phyloP scores from a whole-genome alignment of 1,140 invertebrate genomes.

The Arion vulgaris region DNA sequence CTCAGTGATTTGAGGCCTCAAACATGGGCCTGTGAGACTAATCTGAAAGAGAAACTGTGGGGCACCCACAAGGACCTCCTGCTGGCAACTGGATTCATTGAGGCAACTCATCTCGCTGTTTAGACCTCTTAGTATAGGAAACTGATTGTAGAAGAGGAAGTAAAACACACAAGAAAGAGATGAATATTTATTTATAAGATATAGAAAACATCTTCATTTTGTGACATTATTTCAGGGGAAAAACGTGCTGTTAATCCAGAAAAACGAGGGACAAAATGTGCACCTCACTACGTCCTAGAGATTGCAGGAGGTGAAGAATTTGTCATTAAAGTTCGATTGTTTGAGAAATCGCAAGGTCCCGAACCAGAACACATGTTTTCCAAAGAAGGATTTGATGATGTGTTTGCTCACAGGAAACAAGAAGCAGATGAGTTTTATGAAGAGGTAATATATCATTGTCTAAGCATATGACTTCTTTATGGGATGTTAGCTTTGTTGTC shows the following conservation, averaged over 20 bases:
- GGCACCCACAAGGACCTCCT: too few relatives aligned
- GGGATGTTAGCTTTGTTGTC: background rate
- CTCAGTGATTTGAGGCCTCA: too few relatives aligned
- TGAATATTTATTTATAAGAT: too few relatives aligned
- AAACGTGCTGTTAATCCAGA: conserved; percentile 65
- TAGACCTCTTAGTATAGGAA: too few relatives aligned
- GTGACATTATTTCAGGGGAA: conserved; percentile 50
- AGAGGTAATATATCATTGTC: conserved; percentile 47
- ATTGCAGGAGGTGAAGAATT: conserved; percentile 60
- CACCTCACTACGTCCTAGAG: conserved; percentile 65
- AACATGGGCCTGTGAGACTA: too few relatives aligned
- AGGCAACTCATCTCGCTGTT: too few relatives aligned
- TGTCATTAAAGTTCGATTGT: conserved; percentile 60
- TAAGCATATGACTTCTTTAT: background rate
- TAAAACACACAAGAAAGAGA: too few relatives aligned
- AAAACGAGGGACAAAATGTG: conserved; percentile 71
- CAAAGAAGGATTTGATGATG: conserved; percentile 56
- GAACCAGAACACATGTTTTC: conserved; percentile 44
- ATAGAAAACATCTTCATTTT: too few relatives aligned
- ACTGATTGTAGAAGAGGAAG: too few relatives aligned
- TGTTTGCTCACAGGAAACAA: conserved; percentile 59
- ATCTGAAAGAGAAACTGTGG: too few relatives aligned
- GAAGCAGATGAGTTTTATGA: conserved; percentile 71
- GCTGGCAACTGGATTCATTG: too few relatives aligned
- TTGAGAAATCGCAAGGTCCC: conserved; percentile 49